Evolutionary conservation across 2,888 invertebrate genomes (phyloP).

Genomic region (Callinectes sapidus): DNA sequence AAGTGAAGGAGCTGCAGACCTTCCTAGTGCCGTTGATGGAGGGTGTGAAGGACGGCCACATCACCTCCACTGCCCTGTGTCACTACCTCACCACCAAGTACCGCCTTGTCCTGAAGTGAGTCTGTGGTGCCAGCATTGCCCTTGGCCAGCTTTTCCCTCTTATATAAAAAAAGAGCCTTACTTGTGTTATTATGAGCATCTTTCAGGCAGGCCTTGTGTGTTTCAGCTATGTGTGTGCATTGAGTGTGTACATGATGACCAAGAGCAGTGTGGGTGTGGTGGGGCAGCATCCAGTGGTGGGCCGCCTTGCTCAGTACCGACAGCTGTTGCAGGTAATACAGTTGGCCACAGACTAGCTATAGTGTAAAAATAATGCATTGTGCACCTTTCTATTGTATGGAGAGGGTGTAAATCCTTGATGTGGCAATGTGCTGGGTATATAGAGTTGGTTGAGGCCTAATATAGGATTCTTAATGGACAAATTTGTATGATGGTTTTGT

Average conservation of each 20-base stretch:
- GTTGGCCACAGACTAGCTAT: too few species aligned
- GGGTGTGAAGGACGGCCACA: slow-evolving; percentile 31
- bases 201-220: neutral
- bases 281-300: slow-evolving; percentile 90
- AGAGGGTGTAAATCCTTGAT: too few species aligned
- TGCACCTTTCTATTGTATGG: too few species aligned
- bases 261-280: slow-evolving; percentile 42
- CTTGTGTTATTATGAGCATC: neutral
- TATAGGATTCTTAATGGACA: neutral
- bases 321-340: slow-evolving; percentile 82
- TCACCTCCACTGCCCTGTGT: slow-evolving; percentile 24
- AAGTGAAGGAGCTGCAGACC: slow-evolving; percentile 47
- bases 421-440: too few species aligned
- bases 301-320: slow-evolving; percentile 87
- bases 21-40: slow-evolving; percentile 60
- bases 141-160: too few species aligned
- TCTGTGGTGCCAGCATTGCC: neutral
- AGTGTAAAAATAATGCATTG: too few species aligned
- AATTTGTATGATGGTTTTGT: neutral
- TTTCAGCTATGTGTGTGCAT: slow-evolving; percentile 55
- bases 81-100: slow-evolving; percentile 66
- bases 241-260: slow-evolving; percentile 58
- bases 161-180: too few species aligned
- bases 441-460: too few species aligned
- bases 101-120: slow-evolving; percentile 61